These are phyloP conservation scores for Lasioglossum malachurum DNA, from an alignment of 2,888 invertebrate species.

Conservation along the genomic window DNA sequence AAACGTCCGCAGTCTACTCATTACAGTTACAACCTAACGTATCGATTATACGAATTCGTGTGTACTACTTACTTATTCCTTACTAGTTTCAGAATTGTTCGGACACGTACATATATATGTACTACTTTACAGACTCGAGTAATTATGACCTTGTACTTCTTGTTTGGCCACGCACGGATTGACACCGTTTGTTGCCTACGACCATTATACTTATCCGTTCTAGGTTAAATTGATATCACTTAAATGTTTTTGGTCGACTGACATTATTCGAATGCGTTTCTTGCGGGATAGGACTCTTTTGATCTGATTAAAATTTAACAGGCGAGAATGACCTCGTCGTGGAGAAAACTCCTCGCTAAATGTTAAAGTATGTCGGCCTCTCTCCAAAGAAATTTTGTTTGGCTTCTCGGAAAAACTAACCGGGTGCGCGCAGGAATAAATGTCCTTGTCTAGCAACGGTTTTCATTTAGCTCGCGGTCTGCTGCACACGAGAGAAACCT, in stretches of 20 bases:
- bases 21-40: not conserved
- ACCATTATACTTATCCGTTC: too few relatives aligned
- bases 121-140: not conserved
- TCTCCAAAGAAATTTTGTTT: not conserved
- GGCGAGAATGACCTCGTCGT: not conserved
- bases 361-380: not conserved
- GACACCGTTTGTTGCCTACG: not conserved
- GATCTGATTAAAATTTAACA: not conserved
- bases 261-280: not conserved
- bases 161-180: not conserved
- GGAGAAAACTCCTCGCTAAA: not conserved
- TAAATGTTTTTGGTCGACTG: too few relatives aligned
- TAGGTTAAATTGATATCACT: too few relatives aligned
- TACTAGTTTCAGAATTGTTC: not conserved
- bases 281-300: not conserved
- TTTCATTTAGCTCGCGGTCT: slow-evolving; percentile 33
- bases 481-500: slow-evolving; percentile 10
- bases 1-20: too few relatives aligned
- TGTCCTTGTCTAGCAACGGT: not conserved
- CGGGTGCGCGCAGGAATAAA: not conserved
- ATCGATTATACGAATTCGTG: not conserved
- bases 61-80: not conserved
- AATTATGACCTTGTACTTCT: not conserved
- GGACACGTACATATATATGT: not conserved
- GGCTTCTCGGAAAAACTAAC: not conserved